Conservation (phyloP, 37 sponge, comb jelly and placozoan genomes). For the Mnemiopsis leidyi region DNA sequence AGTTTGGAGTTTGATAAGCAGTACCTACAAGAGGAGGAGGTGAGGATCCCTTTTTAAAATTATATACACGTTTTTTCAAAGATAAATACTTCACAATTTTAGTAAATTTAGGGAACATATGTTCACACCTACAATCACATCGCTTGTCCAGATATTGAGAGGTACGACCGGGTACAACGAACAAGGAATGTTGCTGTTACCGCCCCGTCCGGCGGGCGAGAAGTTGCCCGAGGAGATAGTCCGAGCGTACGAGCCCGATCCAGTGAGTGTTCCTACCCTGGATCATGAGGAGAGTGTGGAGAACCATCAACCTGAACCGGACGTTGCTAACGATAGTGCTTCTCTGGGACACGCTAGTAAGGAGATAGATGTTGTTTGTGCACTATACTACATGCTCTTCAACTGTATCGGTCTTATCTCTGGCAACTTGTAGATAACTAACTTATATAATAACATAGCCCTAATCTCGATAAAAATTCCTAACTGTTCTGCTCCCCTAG, state of each 20-base stretch:
- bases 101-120: no score
- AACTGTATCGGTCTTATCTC: no score
- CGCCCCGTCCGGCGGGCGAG: slow-evolving; percentile 77
- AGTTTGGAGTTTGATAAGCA: slow-evolving; percentile 92
- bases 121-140: background rate
- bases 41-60: no score
- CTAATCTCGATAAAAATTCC: no score
- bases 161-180: slow-evolving; percentile 77
- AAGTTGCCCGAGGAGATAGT: slow-evolving; percentile 78
- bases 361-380: no score
- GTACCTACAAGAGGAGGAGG: slow-evolving; percentile 87
- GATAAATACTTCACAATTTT: no score
- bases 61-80: no score
- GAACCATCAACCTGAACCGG: background rate
- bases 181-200: slow-evolving; percentile 77
- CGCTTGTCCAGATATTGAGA: slow-evolving; percentile 71
- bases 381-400: no score
- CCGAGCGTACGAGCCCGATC: slow-evolving; percentile 70
- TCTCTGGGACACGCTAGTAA: background rate
- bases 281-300: slow-evolving; percentile 46
- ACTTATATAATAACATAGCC: no score
- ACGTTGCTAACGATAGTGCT: background rate
- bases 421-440: no score
- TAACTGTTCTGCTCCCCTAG: no score
- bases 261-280: slow-evolving; percentile 10